Evolutionary conservation across 2,888 invertebrate species (phyloP), one percentile per base, ranked within the genome.

Genomic region (Drosophila buzzatii): DNA sequence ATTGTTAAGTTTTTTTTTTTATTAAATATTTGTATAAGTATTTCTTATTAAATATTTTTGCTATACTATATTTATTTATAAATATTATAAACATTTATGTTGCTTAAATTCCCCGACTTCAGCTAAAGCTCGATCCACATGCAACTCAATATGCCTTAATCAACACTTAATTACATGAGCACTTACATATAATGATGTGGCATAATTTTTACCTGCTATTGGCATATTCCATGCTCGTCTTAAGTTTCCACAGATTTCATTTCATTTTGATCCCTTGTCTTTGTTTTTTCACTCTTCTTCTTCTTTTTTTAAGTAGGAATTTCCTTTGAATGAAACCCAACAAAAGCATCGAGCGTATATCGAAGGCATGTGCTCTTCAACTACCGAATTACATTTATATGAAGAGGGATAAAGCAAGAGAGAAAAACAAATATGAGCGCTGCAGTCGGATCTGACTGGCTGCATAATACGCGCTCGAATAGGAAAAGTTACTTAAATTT

Each of bases 261-360:
- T 61, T 75, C 59, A 45, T 58, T 47, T 55, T 53, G 49, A 53
- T 53, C 37, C 16, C 52, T 23, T 56, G 39, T 55, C 41, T 41
- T 35, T 8, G 37, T 52, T 20, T 16, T 52, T 37, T 39, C 27
- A 16, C 23, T 3, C 23, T 23, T 23, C 23, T 37, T 52, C 44
- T 47, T 23, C 23, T 23, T 4, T 56, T 33, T 55, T 61, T 60
- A 42, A 68, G 60, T 1, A 61, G 58, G 44, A 76, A 61, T 53
- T 72, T 73, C 65, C 70, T 69, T 76, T 66, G 77, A 79, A 79
- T 81, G 81, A 79, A 77, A 80, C 77, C 81, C 45, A 78, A 78
- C 67, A 78, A 78, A 75, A 65, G 77, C 79, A 45, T 51, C 51
- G 45, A 49, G 33, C 64, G 61, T 55, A 60, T 71, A 51, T 33